phyloP scores from a whole-genome alignment of 2,888 invertebrate genomes.

The Boloria selene region DNA sequence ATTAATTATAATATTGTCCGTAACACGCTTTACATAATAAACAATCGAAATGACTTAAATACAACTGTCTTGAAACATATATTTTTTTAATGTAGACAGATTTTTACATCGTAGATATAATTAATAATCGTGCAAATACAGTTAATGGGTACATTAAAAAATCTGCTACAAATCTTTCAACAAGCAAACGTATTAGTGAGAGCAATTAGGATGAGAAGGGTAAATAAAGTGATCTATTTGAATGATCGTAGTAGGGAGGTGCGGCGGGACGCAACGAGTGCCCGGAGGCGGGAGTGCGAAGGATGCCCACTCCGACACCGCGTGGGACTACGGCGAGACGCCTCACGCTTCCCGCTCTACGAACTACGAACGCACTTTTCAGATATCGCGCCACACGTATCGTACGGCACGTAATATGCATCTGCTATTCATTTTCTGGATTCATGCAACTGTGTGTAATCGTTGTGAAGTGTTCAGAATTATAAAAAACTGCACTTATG shows the following conservation, averaged over 20 bases:
- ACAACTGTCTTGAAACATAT: too few species aligned
- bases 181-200: conserved; percentile 34
- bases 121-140: not conserved
- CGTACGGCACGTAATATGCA: conserved; percentile 36
- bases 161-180: conserved; percentile 30
- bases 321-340: conserved; percentile 65
- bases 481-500: conserved; percentile 1
- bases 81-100: too few species aligned
- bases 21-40: too few species aligned
- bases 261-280: conserved; percentile 45
- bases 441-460: conserved; percentile 29
- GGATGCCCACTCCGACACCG: conserved; percentile 63
- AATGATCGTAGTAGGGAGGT: conserved; percentile 52
- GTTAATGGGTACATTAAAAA: conserved; percentile 21
- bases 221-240: conserved; percentile 50
- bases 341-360: conserved; percentile 47
- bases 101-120: too few species aligned
- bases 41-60: too few species aligned
- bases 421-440: conserved; percentile 36
- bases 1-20: too few species aligned
- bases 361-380: conserved; percentile 35
- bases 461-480: conserved; percentile 37
- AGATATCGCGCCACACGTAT: conserved; percentile 29
- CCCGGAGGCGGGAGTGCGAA: conserved; percentile 62
- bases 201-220: conserved; percentile 42